Evolutionary conservation across 64 coral and sea anemone species (phyloP), one percentile per base, ranked within the genome.

Genomic region (Acropora yongei): DNA sequence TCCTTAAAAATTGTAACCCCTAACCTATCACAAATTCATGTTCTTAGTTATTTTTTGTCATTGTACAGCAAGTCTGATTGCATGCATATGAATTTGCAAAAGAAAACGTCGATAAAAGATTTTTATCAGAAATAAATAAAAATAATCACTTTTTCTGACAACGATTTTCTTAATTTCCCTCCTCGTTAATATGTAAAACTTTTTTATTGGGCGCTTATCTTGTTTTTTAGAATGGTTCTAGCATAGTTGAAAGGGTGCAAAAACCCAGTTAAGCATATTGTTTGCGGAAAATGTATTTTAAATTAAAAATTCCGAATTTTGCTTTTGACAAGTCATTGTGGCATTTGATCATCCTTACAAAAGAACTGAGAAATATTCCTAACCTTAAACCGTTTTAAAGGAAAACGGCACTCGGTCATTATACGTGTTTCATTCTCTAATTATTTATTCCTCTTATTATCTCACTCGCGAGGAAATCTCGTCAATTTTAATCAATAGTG

Each of bases 191-290:
- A 57, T 41, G 49, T 3, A 72, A 85, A 69, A 19, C 4, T 65
- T 83, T 85, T 78, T 85, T 71, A 85, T 72, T 85, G 6, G 41
- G 66, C 82, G 6, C n/a, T 85, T 85, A 85, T 85, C 82, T 71
- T 44, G 45, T 85, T 71, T 68, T 41, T 45, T 71, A 48, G 72
- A 83, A 66, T 47, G 48, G 17, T 85, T 71, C 47, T 71, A 71
- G 40, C 57, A 67, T 83, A 39, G 17, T 17, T 47, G 19, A 16
- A 42, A n/a, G 12, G 45, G 60, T 45, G 19, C 48, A 19, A 45
- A 85, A 47, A 72, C 30, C 43, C 12, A 45, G 42, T 45, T 44
- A 66, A 67, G 2, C 2, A 2, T 16, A 83, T 83, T 83, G 14
- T 75, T 42, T 71, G 1, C 30, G 39, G 3, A n/a, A 39, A 20